Evolutionary conservation across 2,888 invertebrate genomes (phyloP).

Genomic region (Mythimna ferrago): DNA sequence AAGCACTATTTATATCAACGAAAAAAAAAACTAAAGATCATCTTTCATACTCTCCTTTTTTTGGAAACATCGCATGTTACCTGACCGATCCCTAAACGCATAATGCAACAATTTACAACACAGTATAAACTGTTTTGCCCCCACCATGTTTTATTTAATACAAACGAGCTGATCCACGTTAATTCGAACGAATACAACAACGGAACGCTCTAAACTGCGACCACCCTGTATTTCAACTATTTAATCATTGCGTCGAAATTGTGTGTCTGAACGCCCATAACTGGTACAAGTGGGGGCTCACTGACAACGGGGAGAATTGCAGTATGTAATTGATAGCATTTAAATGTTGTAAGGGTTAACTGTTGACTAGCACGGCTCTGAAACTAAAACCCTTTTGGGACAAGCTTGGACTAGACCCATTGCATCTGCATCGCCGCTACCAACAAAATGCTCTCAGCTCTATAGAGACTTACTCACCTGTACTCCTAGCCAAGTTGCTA

Average conservation of each 20-base stretch:
- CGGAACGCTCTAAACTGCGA: conserved; percentile 62
- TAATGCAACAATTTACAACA: background rate
- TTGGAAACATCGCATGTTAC: background rate
- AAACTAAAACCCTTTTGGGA: too few relatives aligned
- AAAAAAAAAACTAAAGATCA: too few relatives aligned
- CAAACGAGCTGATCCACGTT: conserved; percentile 16
- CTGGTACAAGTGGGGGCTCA: conserved; percentile 44
- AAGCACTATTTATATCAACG: too few relatives aligned
- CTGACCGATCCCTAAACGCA: background rate
- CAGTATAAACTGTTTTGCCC: background rate
- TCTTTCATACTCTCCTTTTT: too few relatives aligned
- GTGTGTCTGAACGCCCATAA: conserved; percentile 68
- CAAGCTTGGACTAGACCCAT: too few relatives aligned
- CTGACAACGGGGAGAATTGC: conserved; percentile 1
- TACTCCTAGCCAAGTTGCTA: too few relatives aligned
- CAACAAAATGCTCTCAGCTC: too few relatives aligned
- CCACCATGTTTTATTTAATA: conserved; percentile 8
- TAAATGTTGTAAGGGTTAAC: background rate
- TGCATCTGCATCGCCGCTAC: too few relatives aligned
- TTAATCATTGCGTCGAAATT: conserved; percentile 72
- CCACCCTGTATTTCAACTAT: conserved; percentile 71
- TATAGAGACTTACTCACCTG: too few relatives aligned
- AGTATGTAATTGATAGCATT: background rate
- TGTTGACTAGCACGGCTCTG: too few relatives aligned
- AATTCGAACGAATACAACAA: conserved; percentile 60